Percentiles rank a stretch among this genome's conserved stretches.
Conservation (phyloP, 2,888 invertebrate genomes). For the Yponomeuta malinellus region DNA sequence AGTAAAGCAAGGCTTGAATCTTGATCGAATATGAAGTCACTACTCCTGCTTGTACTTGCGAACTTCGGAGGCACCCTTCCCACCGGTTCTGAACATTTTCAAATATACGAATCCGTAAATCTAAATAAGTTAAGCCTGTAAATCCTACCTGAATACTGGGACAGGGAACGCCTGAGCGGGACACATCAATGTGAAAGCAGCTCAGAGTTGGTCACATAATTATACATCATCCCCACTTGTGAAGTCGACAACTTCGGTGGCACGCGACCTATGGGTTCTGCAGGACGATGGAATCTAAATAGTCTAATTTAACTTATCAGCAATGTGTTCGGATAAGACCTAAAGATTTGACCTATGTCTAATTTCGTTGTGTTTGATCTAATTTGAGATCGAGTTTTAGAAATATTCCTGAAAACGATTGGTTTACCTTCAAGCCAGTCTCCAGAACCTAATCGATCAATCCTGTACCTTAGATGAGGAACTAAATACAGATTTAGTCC, state of each 20-base stretch:
- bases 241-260: conserved; percentile 59
- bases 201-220: conserved; percentile 68
- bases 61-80: conserved; percentile 64
- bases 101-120: conserved; percentile 2
- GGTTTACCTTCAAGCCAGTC: too few species aligned
- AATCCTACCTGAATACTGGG: conserved; percentile 61
- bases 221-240: conserved; percentile 77
- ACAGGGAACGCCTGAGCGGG: conserved; percentile 81
- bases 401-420: too few species aligned
- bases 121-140: too few species aligned
- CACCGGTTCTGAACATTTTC: conserved; percentile 50
- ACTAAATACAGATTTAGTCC: too few species aligned
- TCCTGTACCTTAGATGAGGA: too few species aligned
- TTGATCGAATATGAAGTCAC: conserved; percentile 42
- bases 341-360: not conserved
- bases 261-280: conserved; percentile 65
- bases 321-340: not conserved
- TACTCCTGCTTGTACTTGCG: conserved; percentile 32
- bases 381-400: too few species aligned
- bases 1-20: conserved; percentile 42
- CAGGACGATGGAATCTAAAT: conserved; percentile 34
- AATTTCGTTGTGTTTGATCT: too few species aligned
- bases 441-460: too few species aligned
- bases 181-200: conserved; percentile 78
- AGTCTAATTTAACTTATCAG: not conserved